These are phyloP conservation scores for Periophthalmus magnuspinnatus DNA, from an alignment of 2,797 vertebrate genomes.

Conservation along the genomic window DNA sequence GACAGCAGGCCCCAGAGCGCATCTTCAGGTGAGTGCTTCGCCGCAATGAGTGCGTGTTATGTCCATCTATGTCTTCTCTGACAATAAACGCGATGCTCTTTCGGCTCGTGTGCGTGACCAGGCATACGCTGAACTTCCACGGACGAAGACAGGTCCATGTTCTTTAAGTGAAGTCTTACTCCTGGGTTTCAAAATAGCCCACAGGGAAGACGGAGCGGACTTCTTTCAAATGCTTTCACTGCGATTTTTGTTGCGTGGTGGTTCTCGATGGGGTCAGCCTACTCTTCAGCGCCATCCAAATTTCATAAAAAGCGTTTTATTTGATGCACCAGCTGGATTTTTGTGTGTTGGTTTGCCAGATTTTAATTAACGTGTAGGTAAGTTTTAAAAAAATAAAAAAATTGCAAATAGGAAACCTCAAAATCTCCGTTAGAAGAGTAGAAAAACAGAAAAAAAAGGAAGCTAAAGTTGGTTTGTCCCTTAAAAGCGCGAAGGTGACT, in stretches of 20 bases:
- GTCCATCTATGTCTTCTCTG: conserved; percentile 43
- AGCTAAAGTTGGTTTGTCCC: too few species aligned
- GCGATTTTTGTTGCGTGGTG: conserved; percentile 50
- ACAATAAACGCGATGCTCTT: conserved; percentile 4
- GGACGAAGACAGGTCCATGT: conserved; percentile 27
- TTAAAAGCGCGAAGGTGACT: too few species aligned
- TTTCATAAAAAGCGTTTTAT: not conserved
- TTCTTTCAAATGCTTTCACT: conserved; percentile 63
- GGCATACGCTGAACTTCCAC: conserved; percentile 36
- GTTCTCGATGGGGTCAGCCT: conserved; percentile 54
- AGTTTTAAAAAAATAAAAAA: too few species aligned
- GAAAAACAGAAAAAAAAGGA: too few species aligned
- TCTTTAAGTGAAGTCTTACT: conserved; percentile 24
- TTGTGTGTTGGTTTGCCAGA: not conserved
- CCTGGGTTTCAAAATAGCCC: conserved; percentile 38
- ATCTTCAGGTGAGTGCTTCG: conserved; percentile 90
- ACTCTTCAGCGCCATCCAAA: conserved; percentile 9
- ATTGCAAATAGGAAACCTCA: too few species aligned
- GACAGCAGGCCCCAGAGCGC: conserved; percentile 94
- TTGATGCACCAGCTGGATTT: not conserved
- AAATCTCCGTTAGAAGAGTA: too few species aligned
- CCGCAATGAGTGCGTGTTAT: conserved; percentile 19
- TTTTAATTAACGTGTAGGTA: not conserved
- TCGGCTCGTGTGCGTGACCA: conserved; percentile 24
- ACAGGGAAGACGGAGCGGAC: conserved; percentile 27